These are phyloP conservation scores for Melanotaenia pygmaea DNA, from an alignment of 2,797 vertebrate genomes.

Conservation along the genomic window DNA sequence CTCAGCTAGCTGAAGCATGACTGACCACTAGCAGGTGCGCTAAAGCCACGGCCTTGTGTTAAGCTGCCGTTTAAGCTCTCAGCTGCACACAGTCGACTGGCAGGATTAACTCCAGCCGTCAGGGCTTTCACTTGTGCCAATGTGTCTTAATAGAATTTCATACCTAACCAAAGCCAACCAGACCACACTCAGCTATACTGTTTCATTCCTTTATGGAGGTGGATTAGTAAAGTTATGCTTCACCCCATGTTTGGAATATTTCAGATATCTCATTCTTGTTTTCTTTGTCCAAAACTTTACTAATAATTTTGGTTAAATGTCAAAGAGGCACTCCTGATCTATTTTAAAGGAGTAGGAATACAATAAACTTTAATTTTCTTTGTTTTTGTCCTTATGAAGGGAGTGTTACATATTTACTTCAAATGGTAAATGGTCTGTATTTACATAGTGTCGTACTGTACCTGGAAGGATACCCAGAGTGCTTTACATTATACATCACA, in stretches of 20 bases:
- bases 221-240: slow-evolving; percentile 26
- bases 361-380: no score
- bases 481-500: no score
- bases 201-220: slow-evolving; percentile 18
- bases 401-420: neutral
- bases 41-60: slow-evolving; percentile 53
- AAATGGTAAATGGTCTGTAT: no score
- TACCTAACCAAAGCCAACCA: slow-evolving; percentile 19
- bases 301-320: no score
- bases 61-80: slow-evolving; percentile 59
- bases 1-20: slow-evolving; percentile 30
- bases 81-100: slow-evolving; percentile 51
- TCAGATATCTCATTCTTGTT: slow-evolving; percentile 3
- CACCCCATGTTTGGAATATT: slow-evolving; percentile 1
- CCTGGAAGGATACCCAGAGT: no score
- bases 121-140: slow-evolving; percentile 33
- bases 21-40: slow-evolving; percentile 62
- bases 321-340: neutral
- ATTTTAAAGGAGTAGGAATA: no score
- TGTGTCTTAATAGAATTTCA: slow-evolving; percentile 62
- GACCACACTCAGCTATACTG: slow-evolving; percentile 10
- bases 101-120: slow-evolving; percentile 59
- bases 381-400: neutral
- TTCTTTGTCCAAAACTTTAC: neutral
- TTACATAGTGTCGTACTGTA: no score